Conservation (phyloP, 1,140 invertebrate genomes). For the Calliopsis andreniformis region DNA sequence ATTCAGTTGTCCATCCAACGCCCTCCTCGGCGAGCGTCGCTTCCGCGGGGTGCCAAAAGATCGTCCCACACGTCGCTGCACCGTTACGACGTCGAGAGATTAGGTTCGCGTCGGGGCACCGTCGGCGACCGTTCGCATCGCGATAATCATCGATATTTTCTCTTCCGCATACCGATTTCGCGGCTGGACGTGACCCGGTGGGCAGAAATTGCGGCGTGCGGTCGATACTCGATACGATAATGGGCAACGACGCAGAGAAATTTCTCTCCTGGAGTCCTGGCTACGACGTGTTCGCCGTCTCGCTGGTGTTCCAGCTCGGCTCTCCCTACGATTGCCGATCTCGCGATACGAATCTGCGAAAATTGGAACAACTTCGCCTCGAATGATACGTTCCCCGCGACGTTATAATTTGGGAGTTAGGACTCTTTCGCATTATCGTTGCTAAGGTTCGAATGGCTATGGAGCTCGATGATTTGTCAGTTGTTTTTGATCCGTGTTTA, state of each 20-base stretch:
- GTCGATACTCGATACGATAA: constrained; percentile 75
- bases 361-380: not conserved
- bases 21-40: constrained; percentile 5
- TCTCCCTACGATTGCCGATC: constrained; percentile 32
- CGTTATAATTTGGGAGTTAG: not conserved
- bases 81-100: constrained; percentile 52
- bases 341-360: constrained; percentile 21
- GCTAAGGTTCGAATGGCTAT: not conserved
- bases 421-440: not conserved
- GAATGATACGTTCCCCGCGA: not conserved
- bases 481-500: no score
- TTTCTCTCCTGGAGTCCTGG: constrained; percentile 56
- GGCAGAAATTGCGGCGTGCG: constrained; percentile 75
- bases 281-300: constrained; percentile 39
- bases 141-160: constrained; percentile 80
- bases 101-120: constrained; percentile 59
- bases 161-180: constrained; percentile 80
- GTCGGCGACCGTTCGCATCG: constrained; percentile 61
- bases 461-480: no score
- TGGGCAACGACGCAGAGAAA: constrained; percentile 73
- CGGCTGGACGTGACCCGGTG: constrained; percentile 75
- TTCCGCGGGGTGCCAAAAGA: constrained; percentile 30
- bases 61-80: not conserved
- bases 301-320: not conserved
- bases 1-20: constrained; percentile 26